These are phyloP conservation scores for Thecocarcelia acutangulata DNA, from an alignment of 2,888 invertebrate species.

Conservation along the genomic window DNA sequence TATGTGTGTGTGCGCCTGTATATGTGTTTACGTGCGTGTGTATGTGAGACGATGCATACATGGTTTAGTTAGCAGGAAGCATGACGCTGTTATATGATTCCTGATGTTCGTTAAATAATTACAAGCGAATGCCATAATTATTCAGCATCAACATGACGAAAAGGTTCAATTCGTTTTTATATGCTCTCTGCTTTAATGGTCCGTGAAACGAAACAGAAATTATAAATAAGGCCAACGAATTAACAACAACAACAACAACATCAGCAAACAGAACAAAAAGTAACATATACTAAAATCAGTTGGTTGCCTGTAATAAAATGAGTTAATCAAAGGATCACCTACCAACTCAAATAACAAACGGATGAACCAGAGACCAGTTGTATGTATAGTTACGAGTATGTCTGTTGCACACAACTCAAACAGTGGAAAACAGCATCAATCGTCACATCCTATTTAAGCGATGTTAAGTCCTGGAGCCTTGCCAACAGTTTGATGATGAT, in stretches of 20 bases:
- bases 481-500: constrained; percentile 1
- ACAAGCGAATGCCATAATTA: constrained; percentile 57
- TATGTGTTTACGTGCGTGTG: neutral
- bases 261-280: too few relatives aligned
- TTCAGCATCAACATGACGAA: constrained; percentile 31
- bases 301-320: constrained; percentile 48
- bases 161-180: constrained; percentile 1
- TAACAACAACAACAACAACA: neutral
- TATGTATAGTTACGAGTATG: too few relatives aligned
- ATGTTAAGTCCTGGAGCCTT: neutral
- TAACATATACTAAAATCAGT: constrained; percentile 24
- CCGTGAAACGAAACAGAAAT: neutral
- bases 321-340: constrained; percentile 55
- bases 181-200: constrained; percentile 3
- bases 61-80: constrained; percentile 29
- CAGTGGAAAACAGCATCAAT: too few relatives aligned
- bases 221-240: constrained; percentile 2
- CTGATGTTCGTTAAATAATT: constrained; percentile 47
- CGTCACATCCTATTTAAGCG: too few relatives aligned
- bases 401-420: too few relatives aligned
- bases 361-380: neutral
- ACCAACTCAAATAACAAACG: neutral
- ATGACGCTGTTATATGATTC: constrained; percentile 58
- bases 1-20: neutral
- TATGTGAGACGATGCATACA: neutral